phyloP scores from a whole-genome alignment of 1,140 invertebrate genomes.

The Geopemphigus sp. region DNA sequence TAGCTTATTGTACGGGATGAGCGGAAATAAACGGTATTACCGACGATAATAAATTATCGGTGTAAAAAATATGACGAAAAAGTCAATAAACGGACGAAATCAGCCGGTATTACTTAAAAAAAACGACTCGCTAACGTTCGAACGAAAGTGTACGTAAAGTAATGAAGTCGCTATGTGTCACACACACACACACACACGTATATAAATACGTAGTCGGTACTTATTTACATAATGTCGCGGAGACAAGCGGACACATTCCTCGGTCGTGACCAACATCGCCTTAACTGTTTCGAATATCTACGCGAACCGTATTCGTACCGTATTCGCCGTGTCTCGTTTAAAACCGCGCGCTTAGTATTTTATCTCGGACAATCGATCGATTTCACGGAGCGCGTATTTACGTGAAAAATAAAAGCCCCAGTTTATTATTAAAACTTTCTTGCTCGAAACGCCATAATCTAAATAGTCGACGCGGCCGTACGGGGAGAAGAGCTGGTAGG shows the following conservation, averaged over 20 bases:
- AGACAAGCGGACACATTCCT: slow-evolving; percentile 7
- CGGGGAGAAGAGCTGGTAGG: background rate
- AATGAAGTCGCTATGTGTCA: slow-evolving; percentile 30
- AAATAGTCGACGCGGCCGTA: background rate
- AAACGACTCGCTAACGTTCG: too few relatives aligned
- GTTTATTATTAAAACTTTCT: slow-evolving; percentile 2
- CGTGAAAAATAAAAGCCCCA: background rate
- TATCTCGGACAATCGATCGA: slow-evolving; percentile 39
- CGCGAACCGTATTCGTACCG: background rate
- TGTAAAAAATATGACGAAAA: background rate
- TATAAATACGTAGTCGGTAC: background rate
- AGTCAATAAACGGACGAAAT: too few relatives aligned
- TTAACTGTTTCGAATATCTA: slow-evolving; percentile 27
- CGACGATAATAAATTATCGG: too few relatives aligned
- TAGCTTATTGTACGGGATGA: too few relatives aligned
- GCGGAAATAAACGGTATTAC: too few relatives aligned
- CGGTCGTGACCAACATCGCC: slow-evolving; percentile 40
- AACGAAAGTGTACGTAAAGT: slow-evolving; percentile 16
- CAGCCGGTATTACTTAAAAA: too few relatives aligned
- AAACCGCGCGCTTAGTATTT: background rate
- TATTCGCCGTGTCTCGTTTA: background rate
- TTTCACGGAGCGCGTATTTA: background rate
- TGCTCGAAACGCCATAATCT: slow-evolving; percentile 6
- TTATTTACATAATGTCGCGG: slow-evolving; percentile 17
- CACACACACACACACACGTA: background rate